Evolutionary conservation across 2,888 invertebrate genomes (phyloP).

Genomic region (Ceriagrion tenellum): DNA sequence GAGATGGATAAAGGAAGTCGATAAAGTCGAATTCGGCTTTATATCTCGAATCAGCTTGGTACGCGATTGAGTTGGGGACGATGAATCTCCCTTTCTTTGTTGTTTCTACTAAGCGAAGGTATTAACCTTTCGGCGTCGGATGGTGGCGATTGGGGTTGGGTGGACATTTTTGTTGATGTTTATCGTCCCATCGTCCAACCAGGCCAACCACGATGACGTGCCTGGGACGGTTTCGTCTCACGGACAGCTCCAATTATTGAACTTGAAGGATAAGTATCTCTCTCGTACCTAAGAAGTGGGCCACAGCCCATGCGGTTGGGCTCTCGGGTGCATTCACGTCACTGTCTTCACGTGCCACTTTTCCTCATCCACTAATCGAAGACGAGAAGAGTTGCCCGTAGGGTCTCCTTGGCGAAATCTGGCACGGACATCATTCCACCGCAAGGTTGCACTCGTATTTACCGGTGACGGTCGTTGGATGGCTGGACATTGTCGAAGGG

Average conservation of each 20-base stretch:
- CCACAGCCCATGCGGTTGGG: neutral
- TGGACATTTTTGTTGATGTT: too few relatives aligned
- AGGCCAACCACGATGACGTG: neutral
- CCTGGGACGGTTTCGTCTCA: neutral
- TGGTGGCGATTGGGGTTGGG: too few relatives aligned
- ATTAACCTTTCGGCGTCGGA: too few relatives aligned
- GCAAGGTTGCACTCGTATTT: conserved; percentile 2
- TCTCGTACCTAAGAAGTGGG: neutral
- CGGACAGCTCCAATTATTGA: neutral
- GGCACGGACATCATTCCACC: neutral
- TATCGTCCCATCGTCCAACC: too few relatives aligned
- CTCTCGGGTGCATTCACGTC: neutral
- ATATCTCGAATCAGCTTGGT: too few relatives aligned
- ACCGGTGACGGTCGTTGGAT: neutral
- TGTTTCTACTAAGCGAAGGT: too few relatives aligned
- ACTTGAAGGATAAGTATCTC: neutral
- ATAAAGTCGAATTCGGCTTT: too few relatives aligned
- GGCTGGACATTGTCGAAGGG: neutral
- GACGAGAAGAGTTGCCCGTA: neutral
- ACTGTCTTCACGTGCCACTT: neutral
- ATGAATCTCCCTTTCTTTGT: too few relatives aligned
- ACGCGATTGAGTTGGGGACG: too few relatives aligned
- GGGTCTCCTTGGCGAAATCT: neutral
- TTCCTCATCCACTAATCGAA: neutral
- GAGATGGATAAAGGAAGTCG: too few relatives aligned